Percentiles rank a stretch among this genome's conserved stretches.
These are phyloP conservation scores for Caenorhabditis sp. DNA, from an alignment of 2,888 invertebrate species.

Conservation along the genomic window DNA sequence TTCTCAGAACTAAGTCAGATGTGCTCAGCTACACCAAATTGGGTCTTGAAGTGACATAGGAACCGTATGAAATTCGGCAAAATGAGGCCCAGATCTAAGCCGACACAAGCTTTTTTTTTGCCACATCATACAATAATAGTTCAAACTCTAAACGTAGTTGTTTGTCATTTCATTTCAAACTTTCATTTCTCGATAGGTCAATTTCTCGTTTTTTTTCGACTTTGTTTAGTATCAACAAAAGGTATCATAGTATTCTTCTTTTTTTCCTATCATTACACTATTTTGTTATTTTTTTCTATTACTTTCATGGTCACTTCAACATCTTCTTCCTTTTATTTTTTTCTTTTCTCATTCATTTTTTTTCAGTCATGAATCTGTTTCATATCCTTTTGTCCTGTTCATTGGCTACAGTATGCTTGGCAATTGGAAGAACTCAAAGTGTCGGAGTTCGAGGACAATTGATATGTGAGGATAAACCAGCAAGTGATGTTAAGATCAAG, in stretches of 20 bases:
- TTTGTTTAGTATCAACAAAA: neutral
- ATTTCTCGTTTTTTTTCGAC: neutral
- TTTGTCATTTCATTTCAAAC: too few species aligned
- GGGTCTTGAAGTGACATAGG: too few species aligned
- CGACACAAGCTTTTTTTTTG: too few species aligned
- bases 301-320: conserved; percentile 4
- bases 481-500: conserved; percentile 33
- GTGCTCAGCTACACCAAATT: too few species aligned
- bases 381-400: conserved; percentile 10
- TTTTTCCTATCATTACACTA: neutral
- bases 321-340: too few species aligned
- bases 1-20: too few species aligned
- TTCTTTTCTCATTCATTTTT: neutral
- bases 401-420: conserved; percentile 17
- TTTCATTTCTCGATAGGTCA: neutral
- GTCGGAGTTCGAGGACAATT: conserved; percentile 33
- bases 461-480: conserved; percentile 42
- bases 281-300: neutral
- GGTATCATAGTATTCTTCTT: conserved; percentile 5
- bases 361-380: neutral
- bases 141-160: too few species aligned
- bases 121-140: too few species aligned
- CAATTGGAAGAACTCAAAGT: conserved; percentile 38
- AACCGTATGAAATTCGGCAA: too few species aligned
- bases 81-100: too few species aligned